phyloP scores from a whole-genome alignment of 2,113 vertebrate species.

The Apteryx mantelli region DNA sequence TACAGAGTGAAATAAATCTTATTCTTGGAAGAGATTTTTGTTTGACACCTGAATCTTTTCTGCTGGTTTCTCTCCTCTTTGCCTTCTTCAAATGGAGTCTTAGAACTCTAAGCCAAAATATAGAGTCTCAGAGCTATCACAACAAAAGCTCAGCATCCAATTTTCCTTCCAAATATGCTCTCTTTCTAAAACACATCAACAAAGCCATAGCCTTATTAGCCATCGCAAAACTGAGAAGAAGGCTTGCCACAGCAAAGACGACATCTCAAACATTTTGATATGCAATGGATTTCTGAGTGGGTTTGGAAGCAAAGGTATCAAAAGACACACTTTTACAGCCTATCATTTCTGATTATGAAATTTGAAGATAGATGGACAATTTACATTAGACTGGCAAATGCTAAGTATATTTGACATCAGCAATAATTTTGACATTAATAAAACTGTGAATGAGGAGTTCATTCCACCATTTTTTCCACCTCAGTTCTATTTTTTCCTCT shows the following conservation, averaged over 20 bases:
- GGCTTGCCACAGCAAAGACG: background rate
- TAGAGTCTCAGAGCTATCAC: constrained; percentile 46
- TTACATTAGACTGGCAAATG: background rate
- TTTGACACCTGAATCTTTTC: constrained; percentile 74
- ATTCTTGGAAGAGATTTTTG: constrained; percentile 71
- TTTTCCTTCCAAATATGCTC: constrained; percentile 45
- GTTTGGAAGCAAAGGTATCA: background rate
- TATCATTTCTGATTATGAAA: background rate
- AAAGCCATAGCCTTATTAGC: background rate
- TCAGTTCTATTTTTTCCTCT: background rate
- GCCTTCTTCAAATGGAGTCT: constrained; percentile 51
- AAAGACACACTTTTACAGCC: background rate
- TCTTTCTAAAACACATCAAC: background rate
- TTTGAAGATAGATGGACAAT: background rate
- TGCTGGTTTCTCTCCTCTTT: constrained; percentile 37
- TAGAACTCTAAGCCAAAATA: constrained; percentile 48
- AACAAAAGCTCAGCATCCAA: constrained; percentile 62
- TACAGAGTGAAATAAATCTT: constrained; percentile 72
- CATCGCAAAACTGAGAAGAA: background rate
- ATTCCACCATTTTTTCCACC: background rate
- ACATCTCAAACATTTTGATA: background rate
- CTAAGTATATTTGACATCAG: background rate
- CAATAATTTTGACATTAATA: background rate
- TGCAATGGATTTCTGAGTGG: background rate
- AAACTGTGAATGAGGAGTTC: background rate